Conservation (phyloP, 2,888 invertebrate species). For the Nemotelus nigrinus region DNA sequence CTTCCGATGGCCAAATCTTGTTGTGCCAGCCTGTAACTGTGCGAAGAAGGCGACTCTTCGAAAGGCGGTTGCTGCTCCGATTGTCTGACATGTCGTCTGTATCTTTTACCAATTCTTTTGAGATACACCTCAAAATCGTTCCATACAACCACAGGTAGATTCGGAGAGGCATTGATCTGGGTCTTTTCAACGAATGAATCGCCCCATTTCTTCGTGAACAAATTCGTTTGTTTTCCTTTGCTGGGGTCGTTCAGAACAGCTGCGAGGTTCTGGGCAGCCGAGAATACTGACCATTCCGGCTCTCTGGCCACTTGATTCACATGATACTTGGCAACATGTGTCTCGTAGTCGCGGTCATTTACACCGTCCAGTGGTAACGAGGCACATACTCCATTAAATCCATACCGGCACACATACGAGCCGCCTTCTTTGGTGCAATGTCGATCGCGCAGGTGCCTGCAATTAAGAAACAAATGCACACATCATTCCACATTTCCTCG, state of each 20-base stretch:
- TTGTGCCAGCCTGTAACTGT: conserved; percentile 68
- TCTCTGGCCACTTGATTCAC: conserved; percentile 63
- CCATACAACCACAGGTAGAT: conserved; percentile 83
- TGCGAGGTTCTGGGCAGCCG: conserved; percentile 92
- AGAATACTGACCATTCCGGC: conserved; percentile 72
- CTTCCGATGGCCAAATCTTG: conserved; percentile 66
- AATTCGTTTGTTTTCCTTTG: conserved; percentile 87
- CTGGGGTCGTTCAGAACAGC: conserved; percentile 96
- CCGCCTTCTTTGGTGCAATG: conserved; percentile 88
- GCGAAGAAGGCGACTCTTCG: conserved; percentile 26
- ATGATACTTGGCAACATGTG: conserved; percentile 80
- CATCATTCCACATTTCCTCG: too few species aligned
- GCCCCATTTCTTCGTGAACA: conserved; percentile 98
- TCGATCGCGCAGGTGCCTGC: conserved; percentile 79
- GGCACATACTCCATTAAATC: conserved; percentile 85
- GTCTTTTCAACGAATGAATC: conserved; percentile 89
- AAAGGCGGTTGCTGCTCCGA: conserved; percentile 20
- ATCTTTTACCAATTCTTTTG: conserved; percentile 77
- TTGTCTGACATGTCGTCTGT: conserved; percentile 71
- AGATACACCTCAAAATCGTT: conserved; percentile 89
- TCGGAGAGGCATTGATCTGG: conserved; percentile 79
- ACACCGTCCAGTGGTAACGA: conserved; percentile 90
- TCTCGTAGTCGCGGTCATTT: conserved; percentile 86
- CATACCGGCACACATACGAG: conserved; percentile 87
- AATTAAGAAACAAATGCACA: conserved; percentile 54